Evolutionary conservation across 2,113 vertebrate genomes (phyloP).

Genomic region (Ophthalmolycus amberensis): DNA sequence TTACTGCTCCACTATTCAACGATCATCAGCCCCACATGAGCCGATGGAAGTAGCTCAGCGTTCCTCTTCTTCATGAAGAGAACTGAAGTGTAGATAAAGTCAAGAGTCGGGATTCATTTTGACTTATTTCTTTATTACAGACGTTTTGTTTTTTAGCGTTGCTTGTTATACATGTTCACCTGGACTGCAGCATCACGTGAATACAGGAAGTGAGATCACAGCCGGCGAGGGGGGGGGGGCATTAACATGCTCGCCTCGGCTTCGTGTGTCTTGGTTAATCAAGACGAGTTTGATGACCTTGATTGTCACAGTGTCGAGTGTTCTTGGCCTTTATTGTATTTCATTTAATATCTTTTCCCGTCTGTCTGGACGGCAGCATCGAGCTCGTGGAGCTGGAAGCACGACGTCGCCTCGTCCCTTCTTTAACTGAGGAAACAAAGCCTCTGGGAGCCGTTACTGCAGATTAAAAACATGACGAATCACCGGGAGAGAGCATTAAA

Average conservation of each 20-base stretch:
- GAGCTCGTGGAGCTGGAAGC: slow-evolving; percentile 5
- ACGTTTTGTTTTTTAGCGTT: slow-evolving; percentile 22
- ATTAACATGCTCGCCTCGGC: not conserved
- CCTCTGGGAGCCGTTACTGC: not conserved
- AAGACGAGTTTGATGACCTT: slow-evolving; percentile 51
- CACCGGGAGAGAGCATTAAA: slow-evolving; percentile 31
- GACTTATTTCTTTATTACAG: slow-evolving; percentile 75
- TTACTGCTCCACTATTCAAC: too few species aligned
- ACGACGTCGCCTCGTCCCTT: not conserved
- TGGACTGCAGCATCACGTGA: slow-evolving; percentile 33
- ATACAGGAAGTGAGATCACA: slow-evolving; percentile 21
- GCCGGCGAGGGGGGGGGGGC: slow-evolving; percentile 22
- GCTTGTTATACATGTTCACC: slow-evolving; percentile 60
- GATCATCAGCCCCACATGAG: too few species aligned
- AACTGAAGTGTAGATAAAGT: not conserved
- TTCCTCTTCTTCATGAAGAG: too few species aligned
- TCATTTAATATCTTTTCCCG: not conserved
- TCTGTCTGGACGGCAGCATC: not conserved
- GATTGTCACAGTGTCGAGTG: slow-evolving; percentile 70
- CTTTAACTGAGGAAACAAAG: too few species aligned
- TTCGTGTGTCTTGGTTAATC: slow-evolving; percentile 38
- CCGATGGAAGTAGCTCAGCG: too few species aligned
- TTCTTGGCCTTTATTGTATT: not conserved
- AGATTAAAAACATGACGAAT: slow-evolving; percentile 1
- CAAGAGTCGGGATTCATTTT: slow-evolving; percentile 17